phyloP scores from a whole-genome alignment of 2,113 vertebrate genomes.

The Globicephala melas region DNA sequence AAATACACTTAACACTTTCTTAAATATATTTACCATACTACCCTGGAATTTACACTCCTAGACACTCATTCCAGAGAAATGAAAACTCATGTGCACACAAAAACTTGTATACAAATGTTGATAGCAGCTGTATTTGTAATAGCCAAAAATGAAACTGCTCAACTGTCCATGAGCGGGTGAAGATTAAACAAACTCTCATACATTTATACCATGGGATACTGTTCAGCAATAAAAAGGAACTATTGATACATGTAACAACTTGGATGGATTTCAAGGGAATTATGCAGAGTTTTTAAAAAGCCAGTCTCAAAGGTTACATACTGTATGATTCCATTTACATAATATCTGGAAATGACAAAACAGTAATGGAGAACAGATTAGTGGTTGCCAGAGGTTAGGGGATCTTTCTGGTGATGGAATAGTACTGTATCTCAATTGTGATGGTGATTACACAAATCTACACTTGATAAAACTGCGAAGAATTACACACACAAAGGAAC shows the following conservation, averaged over 20 bases:
- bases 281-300: neutral
- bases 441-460: neutral
- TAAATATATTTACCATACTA: neutral
- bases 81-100: neutral
- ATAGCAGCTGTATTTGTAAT: neutral
- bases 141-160: neutral
- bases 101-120: neutral
- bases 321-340: neutral
- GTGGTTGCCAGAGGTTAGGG: neutral
- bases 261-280: neutral
- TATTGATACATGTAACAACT: neutral
- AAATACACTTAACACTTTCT: neutral
- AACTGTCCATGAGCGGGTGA: neutral
- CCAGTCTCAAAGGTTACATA: neutral
- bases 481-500: neutral
- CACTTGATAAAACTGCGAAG: neutral
- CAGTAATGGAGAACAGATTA: neutral
- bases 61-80: neutral
- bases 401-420: neutral
- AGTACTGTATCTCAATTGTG: neutral
- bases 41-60: neutral
- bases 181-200: neutral
- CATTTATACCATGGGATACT: neutral
- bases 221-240: neutral
- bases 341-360: neutral